Evolutionary conservation across 1,140 invertebrate species (phyloP).

Genomic region (Zaprionus vittiger): DNA sequence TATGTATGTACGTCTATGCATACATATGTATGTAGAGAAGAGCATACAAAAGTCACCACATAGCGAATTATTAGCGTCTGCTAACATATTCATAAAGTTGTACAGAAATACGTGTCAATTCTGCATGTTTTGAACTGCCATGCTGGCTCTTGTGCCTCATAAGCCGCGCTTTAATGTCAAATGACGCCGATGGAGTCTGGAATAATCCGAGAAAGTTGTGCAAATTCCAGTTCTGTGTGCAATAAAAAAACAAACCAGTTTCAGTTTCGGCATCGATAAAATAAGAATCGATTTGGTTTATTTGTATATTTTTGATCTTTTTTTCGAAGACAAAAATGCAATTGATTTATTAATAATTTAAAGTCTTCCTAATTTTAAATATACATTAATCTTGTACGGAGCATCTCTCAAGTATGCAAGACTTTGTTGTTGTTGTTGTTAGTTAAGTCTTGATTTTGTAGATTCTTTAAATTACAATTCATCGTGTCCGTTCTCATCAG

Average conservation of each 20-base stretch:
- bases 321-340: slow-evolving; percentile 33
- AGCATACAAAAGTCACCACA: neutral
- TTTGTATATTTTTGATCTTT: slow-evolving; percentile 15
- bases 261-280: neutral
- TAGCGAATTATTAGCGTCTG: neutral
- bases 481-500: slow-evolving; percentile 87
- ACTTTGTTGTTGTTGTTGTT: slow-evolving; percentile 43
- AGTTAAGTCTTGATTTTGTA: slow-evolving; percentile 27
- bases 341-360: slow-evolving; percentile 69
- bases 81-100: neutral
- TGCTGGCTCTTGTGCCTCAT: neutral
- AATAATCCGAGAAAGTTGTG: too few species aligned
- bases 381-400: slow-evolving; percentile 56
- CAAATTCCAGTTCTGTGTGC: too few species aligned
- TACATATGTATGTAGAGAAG: neutral
- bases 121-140: neutral
- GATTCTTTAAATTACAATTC: slow-evolving; percentile 83
- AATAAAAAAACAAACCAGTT: too few species aligned
- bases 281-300: neutral
- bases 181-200: too few species aligned
- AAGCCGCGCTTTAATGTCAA: neutral
- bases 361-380: slow-evolving; percentile 79
- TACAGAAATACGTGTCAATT: neutral
- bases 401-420: slow-evolving; percentile 57
- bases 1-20: too few species aligned